Evolutionary conservation across 2,888 invertebrate species (phyloP).

Genomic region (Rhagophthalmus giganteus): DNA sequence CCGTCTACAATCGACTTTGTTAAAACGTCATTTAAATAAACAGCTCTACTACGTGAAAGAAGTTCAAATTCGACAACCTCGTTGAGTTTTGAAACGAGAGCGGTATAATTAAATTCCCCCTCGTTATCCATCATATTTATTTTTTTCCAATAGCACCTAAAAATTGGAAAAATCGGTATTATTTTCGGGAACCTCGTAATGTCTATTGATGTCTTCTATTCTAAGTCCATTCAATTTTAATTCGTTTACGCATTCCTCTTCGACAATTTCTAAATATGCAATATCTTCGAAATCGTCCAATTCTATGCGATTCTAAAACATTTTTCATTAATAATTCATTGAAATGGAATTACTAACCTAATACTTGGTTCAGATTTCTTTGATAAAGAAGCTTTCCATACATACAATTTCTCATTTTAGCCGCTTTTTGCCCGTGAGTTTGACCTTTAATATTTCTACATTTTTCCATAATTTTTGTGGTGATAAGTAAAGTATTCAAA

Average conservation of each 20-base stretch:
- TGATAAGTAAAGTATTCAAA: conserved; percentile 1
- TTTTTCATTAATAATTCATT: too few species aligned
- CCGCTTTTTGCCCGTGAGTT: conserved; percentile 14
- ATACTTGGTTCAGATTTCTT: too few species aligned
- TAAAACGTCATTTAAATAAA: conserved; percentile 11
- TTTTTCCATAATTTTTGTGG: conserved; percentile 6
- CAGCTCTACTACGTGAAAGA: conserved; percentile 6
- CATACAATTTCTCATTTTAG: conserved; percentile 15
- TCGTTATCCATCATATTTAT: conserved; percentile 5
- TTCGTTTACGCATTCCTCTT: conserved; percentile 10
- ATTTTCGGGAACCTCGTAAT: conserved; percentile 8
- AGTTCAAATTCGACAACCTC: conserved; percentile 9
- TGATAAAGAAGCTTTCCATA: conserved; percentile 9
- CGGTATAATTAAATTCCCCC: conserved; percentile 5
- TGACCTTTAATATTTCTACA: conserved; percentile 2
- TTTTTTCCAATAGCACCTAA: conserved; percentile 13
- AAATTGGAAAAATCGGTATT: conserved; percentile 6
- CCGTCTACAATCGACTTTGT: conserved; percentile 5
- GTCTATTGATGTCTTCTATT: conserved; percentile 11
- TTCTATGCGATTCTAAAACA: not conserved
- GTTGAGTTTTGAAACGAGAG: not conserved
- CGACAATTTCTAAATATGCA: conserved; percentile 8
- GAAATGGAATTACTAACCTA: not conserved
- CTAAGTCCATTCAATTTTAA: conserved; percentile 3
- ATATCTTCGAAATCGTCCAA: conserved; percentile 11